Evolutionary conservation across 2,113 vertebrate genomes (phyloP), one percentile per base, ranked within the genome.

Genomic region (Ascaphus truei): DNA sequence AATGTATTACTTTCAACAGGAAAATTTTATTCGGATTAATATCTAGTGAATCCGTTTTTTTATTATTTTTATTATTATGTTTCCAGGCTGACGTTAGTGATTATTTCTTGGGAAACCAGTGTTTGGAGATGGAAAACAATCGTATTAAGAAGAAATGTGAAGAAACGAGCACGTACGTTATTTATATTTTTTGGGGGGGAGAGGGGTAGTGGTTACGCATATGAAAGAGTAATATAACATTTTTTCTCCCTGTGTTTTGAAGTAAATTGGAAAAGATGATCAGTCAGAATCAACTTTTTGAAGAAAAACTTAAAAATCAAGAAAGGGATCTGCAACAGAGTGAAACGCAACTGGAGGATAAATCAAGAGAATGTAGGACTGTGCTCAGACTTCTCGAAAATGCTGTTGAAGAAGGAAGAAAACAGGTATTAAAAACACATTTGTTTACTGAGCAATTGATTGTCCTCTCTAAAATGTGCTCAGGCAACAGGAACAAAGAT

Each of bases 311-410:
- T 2, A 78, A 65, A 8, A 79, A 68, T 72, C 89, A 93, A 75
- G 91, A 96, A 73, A 90, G 90, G 31, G 75, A 36, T 68, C 87
- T 94, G 53, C 73, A 81, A 76, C 81, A 79, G 62, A 86, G 83
- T 41, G 80, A 88, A 76, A 51, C 76, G 33, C 84, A 92, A 63
- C 86, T 93, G 74, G 84, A 91, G 48, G 83, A 90, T 58, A 92
- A 92, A 75, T 88, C 84, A 3, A 74, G 77, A 2, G 90, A 93
- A 48, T 86, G 76, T 22, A 81, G 84, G 73, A 76, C 85, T 20
- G 78, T 96, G 72, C 74, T 69, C 63, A 81, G 85, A 68, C 92
- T 93, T 78, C 85, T 96, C 59, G 88, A 94, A 77, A 86, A 72
- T 2, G 89, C 91, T 45, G 45, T 95, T 64, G 81, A 87, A 18